Evolutionary conservation across 2,888 invertebrate genomes (phyloP).

Genomic region (Drosophila meridiana): DNA sequence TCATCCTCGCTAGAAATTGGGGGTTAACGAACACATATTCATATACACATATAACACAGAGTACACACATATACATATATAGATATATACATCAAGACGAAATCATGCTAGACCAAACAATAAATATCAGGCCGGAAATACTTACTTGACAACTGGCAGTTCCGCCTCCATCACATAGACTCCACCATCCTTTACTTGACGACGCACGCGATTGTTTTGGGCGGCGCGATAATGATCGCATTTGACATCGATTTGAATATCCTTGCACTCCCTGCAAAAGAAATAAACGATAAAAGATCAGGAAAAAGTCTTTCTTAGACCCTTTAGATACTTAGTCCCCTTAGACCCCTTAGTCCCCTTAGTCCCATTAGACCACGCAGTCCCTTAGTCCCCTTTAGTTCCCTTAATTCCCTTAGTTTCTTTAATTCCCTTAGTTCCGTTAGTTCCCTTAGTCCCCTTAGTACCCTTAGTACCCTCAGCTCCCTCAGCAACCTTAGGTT

Average conservation of each 20-base stretch:
- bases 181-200: conserved; percentile 90
- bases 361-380: no score
- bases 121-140: conserved; percentile 59
- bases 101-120: conserved; percentile 40
- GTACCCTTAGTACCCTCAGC: no score
- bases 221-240: conserved; percentile 91
- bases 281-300: no score
- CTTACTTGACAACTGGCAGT: conserved; percentile 95
- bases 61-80: conserved; percentile 32
- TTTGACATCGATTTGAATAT: conserved; percentile 95
- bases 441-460: no score
- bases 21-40: conserved; percentile 72
- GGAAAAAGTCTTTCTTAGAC: no score
- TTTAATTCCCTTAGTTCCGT: no score
- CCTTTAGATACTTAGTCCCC: no score
- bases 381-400: no score
- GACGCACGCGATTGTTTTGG: conserved; percentile 87
- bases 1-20: conserved; percentile 80
- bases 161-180: conserved; percentile 93
- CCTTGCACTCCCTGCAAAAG: conserved; percentile 92
- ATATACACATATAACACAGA: conserved; percentile 65
- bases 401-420: no score
- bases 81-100: conserved; percentile 24
- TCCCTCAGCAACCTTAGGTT: no score
- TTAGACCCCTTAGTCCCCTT: no score